Conservation (phyloP, 2,797 vertebrate species). For the Passerculus sandwichensis region DNA sequence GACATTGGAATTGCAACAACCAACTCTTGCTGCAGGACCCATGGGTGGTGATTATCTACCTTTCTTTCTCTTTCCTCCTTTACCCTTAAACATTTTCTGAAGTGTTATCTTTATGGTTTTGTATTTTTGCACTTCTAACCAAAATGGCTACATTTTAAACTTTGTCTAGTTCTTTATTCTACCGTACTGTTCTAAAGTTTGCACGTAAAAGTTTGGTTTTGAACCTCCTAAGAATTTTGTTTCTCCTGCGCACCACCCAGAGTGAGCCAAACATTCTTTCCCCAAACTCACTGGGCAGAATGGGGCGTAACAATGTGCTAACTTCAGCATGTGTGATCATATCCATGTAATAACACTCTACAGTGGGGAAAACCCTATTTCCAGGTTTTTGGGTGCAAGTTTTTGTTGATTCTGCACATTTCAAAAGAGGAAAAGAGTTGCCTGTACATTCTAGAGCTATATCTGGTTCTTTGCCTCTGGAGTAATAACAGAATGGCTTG, state of each 20-base stretch:
- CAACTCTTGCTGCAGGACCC: background rate
- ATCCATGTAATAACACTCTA: background rate
- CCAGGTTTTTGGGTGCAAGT: background rate
- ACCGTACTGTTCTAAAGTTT: background rate
- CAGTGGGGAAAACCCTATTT: background rate
- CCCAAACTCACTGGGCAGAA: background rate
- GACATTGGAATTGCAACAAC: fast-evolving
- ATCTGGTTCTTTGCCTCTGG: background rate
- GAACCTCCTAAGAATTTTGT: background rate
- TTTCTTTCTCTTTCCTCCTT: background rate
- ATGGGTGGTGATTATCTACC: background rate
- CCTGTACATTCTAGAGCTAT: background rate
- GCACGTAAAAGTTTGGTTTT: background rate
- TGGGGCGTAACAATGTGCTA: background rate
- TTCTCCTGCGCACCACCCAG: background rate
- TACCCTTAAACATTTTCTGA: background rate
- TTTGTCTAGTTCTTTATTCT: background rate
- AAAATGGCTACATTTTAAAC: background rate
- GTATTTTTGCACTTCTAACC: background rate
- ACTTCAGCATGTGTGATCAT: background rate
- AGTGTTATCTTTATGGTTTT: background rate
- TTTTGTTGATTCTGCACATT: background rate
- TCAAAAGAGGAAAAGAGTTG: background rate
- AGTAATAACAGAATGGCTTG: background rate
- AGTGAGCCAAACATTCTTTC: background rate